Conservation (phyloP, 2,113 vertebrate species). For the Otocyon megalotis region DNA sequence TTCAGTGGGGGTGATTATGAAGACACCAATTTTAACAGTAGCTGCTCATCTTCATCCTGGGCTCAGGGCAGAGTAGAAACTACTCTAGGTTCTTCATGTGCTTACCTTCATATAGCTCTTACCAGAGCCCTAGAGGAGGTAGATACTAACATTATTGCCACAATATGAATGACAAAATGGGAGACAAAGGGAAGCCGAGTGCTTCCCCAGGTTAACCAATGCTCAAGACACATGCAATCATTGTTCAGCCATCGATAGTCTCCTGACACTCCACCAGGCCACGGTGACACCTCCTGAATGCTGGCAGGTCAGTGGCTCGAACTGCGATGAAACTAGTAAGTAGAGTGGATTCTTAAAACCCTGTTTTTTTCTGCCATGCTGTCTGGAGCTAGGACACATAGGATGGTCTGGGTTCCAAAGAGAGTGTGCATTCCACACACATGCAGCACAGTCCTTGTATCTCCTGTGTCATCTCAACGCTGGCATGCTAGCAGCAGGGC, state of each 20-base stretch:
- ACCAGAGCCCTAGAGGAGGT: neutral
- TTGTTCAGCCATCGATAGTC: neutral
- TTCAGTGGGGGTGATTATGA: neutral
- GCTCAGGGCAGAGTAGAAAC: neutral
- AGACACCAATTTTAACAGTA: neutral
- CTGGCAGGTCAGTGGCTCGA: neutral
- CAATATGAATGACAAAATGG: neutral
- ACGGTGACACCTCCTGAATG: neutral
- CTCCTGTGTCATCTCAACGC: neutral
- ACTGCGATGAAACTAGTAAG: neutral
- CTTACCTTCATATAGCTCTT: neutral
- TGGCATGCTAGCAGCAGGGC: neutral
- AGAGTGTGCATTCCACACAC: neutral
- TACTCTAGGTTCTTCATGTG: neutral
- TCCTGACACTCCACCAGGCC: neutral
- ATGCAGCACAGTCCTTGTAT: no score
- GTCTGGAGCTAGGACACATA: neutral
- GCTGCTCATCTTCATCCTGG: neutral
- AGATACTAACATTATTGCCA: neutral
- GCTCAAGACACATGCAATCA: neutral
- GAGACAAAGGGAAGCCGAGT: neutral
- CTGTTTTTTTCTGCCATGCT: neutral
- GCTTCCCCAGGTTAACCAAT: neutral
- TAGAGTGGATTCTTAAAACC: neutral
- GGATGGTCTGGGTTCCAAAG: neutral